phyloP scores from a whole-genome alignment of 1,140 invertebrate genomes.

The Trypoxylus dichotomus region DNA sequence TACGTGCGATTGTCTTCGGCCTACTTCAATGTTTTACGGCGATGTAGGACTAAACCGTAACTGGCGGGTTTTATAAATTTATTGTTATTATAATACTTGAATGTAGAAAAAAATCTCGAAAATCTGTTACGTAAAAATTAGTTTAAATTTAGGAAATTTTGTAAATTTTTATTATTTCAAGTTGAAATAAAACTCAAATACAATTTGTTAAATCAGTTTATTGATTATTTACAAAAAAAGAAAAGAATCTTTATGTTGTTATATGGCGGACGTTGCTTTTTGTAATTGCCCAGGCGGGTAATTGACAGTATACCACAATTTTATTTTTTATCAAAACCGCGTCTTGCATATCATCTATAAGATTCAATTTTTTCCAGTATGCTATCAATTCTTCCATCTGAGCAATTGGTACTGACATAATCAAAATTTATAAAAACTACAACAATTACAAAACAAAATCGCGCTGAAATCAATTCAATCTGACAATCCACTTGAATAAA shows the following conservation, averaged over 20 bases:
- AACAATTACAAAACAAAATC: constrained; percentile 20
- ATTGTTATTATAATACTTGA: no score
- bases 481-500: constrained; percentile 2
- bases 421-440: not conserved
- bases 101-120: no score
- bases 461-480: not conserved
- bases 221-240: constrained; percentile 20
- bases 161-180: no score
- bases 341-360: not conserved
- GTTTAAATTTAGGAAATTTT: no score
- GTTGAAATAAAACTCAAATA: not conserved
- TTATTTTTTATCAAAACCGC: not conserved
- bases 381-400: not conserved
- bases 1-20: no score
- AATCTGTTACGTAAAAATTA: no score
- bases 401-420: not conserved
- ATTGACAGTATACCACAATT: not conserved
- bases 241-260: constrained; percentile 15
- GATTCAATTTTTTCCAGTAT: not conserved
- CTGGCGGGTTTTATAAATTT: no score
- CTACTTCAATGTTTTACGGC: no score
- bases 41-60: no score
- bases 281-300: not conserved
- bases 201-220: constrained; percentile 6
- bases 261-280: constrained; percentile 18